Conservation (phyloP, 1,140 invertebrate species). For the Drosophila lowei region DNA sequence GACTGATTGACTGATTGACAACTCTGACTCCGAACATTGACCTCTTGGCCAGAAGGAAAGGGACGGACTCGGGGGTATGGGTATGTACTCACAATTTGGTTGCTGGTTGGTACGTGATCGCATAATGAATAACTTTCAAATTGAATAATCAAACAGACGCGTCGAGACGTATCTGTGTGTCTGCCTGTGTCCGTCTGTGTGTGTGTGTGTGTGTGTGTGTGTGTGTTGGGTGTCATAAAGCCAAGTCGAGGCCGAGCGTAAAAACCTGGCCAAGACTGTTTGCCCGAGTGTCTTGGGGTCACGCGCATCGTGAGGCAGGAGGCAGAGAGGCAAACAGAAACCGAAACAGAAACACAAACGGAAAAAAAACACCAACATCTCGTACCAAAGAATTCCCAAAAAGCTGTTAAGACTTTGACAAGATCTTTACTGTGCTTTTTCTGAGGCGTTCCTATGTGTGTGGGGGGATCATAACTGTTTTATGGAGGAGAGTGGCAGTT, state of each 20-base stretch:
- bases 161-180: constrained; percentile 3
- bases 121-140: constrained; percentile 82
- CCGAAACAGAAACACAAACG: constrained; percentile 31
- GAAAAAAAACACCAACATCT: constrained; percentile 7
- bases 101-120: constrained; percentile 66
- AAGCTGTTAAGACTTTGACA: constrained; percentile 13
- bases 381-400: constrained; percentile 38
- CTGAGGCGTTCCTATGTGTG: neutral
- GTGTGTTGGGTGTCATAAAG: constrained; percentile 69
- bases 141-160: constrained; percentile 77
- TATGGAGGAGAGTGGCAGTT: too few species aligned
- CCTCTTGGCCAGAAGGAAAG: constrained; percentile 27
- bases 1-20: constrained; percentile 49
- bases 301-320: constrained; percentile 59
- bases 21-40: constrained; percentile 73
- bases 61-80: neutral
- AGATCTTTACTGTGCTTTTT: constrained; percentile 18
- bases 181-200: constrained; percentile 2
- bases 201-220: constrained; percentile 18
- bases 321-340: constrained; percentile 52
- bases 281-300: constrained; percentile 53
- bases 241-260: constrained; percentile 60
- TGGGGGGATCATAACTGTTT: too few species aligned
- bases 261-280: constrained; percentile 66
- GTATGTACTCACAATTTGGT: constrained; percentile 20